Conservation (phyloP, 2,797 vertebrate genomes). For the Pangasius djambal region DNA sequence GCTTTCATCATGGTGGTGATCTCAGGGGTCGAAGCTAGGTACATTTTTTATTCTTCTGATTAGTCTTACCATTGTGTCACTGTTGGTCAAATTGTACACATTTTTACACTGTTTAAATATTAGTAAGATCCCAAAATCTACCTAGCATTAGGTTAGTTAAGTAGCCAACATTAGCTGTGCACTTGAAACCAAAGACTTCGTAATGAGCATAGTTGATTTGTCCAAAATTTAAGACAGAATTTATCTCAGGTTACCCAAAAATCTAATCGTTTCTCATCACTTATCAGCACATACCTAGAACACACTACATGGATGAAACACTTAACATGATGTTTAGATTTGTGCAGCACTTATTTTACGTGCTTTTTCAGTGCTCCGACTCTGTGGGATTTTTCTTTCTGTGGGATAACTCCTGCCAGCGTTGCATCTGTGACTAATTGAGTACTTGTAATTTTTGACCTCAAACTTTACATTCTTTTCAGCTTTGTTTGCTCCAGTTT, state of each 20-base stretch:
- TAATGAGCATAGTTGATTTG: neutral
- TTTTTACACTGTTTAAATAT: neutral
- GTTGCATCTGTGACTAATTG: constrained; percentile 10
- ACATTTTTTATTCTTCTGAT: neutral
- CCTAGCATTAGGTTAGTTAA: neutral
- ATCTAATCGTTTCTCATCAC: neutral
- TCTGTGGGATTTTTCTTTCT: neutral
- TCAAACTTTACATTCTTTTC: constrained; percentile 7
- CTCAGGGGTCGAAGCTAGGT: constrained; percentile 4
- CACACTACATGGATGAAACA: neutral
- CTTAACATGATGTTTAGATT: neutral
- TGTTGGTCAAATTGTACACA: neutral
- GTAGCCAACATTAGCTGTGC: neutral
- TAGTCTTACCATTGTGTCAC: neutral
- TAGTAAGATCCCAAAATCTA: neutral
- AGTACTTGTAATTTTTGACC: neutral
- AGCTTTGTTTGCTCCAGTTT: neutral
- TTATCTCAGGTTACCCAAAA: neutral
- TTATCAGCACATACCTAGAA: constrained; percentile 3
- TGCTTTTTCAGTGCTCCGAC: neutral
- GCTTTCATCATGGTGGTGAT: neutral
- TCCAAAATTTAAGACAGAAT: neutral
- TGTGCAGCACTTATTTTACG: neutral
- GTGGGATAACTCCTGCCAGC: neutral
- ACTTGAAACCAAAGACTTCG: neutral